Conservation (phyloP, 53 echinoderm and acorn worm species). For the Patiria pectinifera region DNA sequence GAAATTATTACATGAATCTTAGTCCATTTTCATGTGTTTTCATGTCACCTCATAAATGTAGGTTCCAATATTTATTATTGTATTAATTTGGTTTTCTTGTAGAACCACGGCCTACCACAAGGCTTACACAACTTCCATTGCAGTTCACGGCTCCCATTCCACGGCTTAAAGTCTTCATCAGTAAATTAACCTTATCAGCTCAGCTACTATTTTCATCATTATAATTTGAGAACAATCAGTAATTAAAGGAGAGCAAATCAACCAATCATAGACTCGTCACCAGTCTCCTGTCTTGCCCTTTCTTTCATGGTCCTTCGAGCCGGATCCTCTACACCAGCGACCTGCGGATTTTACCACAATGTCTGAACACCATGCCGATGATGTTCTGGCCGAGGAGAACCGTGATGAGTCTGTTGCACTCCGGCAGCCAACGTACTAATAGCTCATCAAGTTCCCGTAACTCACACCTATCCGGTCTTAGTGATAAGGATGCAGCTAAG, state of each 20-base stretch:
- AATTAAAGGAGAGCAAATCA: not conserved
- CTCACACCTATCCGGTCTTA: constrained; percentile 1
- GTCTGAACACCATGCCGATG: not conserved
- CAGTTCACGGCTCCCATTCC: too few species aligned
- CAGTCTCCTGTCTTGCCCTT: too few species aligned
- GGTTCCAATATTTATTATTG: too few species aligned
- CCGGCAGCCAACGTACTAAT: not conserved
- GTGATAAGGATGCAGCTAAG: constrained; percentile 11
- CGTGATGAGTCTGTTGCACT: not conserved
- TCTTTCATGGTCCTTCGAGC: too few species aligned
- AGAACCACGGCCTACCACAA: not conserved
- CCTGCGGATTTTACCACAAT: not conserved
- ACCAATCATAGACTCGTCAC: not conserved
- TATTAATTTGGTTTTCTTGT: not conserved
- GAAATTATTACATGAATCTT: too few species aligned
- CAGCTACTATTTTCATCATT: not conserved
- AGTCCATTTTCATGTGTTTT: too few species aligned
- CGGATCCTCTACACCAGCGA: too few species aligned
- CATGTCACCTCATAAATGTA: too few species aligned
- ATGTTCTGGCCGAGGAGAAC: not conserved
- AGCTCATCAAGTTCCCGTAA: not conserved
- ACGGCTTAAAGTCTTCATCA: not conserved
- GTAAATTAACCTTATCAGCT: not conserved
- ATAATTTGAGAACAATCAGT: not conserved
- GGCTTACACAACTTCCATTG: too few species aligned